These are phyloP conservation scores for Lates japonicus DNA, from an alignment of 2,797 vertebrate species.

Conservation along the genomic window DNA sequence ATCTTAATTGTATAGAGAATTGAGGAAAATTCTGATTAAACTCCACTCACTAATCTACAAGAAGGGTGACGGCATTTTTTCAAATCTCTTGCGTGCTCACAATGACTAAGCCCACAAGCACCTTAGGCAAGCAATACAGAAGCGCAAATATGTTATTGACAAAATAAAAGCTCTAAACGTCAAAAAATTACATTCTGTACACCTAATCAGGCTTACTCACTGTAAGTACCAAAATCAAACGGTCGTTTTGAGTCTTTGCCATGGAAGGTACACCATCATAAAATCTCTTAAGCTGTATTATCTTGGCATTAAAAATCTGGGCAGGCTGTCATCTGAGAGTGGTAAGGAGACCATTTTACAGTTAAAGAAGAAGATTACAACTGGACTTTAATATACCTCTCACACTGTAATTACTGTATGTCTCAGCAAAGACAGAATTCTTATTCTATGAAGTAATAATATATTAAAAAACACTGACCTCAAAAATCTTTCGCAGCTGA, in stretches of 20 bases:
- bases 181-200: slow-evolving; percentile 45
- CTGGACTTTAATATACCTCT: slow-evolving; percentile 23
- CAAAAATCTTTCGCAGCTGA: background rate
- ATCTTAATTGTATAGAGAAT: background rate
- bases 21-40: slow-evolving; percentile 19
- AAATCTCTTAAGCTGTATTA: slow-evolving; percentile 75
- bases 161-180: slow-evolving; percentile 51
- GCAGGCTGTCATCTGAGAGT: slow-evolving; percentile 18
- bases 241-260: slow-evolving; percentile 45
- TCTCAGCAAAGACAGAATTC: background rate
- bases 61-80: background rate
- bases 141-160: slow-evolving; percentile 70
- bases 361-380: slow-evolving; percentile 39
- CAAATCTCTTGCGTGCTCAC: slow-evolving; percentile 56
- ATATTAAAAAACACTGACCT: background rate
- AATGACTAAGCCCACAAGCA: slow-evolving; percentile 65
- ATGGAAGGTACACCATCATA: slow-evolving; percentile 36
- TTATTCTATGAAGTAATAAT: background rate
- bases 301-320: slow-evolving; percentile 42
- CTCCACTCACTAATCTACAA: slow-evolving; percentile 34
- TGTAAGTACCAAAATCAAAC: slow-evolving; percentile 59
- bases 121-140: slow-evolving; percentile 52
- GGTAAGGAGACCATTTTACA: slow-evolving; percentile 9
- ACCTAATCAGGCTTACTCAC: slow-evolving; percentile 71
- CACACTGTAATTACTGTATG: background rate